Evolutionary conservation across 2,797 vertebrate species (phyloP).

Genomic region (Nannoperca australis): DNA sequence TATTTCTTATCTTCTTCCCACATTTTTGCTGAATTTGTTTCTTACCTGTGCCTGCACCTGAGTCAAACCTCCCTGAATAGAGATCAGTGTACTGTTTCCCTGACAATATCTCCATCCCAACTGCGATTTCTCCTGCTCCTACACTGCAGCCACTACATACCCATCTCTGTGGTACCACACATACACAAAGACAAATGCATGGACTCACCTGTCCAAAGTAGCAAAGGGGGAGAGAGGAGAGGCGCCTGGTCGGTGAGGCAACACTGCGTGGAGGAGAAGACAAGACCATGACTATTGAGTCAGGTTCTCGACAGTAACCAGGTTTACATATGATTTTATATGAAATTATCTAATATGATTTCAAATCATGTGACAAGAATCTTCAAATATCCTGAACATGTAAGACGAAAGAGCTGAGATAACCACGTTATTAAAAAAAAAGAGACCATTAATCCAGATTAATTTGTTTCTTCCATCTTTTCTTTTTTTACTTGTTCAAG

Average conservation of each 20-base stretch:
- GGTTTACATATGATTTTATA: neutral
- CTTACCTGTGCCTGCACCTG: conserved; percentile 31
- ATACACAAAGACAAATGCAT: neutral
- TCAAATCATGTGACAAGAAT: neutral
- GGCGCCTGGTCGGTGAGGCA: conserved; percentile 25
- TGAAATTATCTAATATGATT: neutral
- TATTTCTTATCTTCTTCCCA: conserved; percentile 25
- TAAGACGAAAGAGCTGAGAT: neutral
- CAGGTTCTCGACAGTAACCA: neutral
- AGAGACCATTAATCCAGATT: neutral
- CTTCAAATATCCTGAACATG: neutral
- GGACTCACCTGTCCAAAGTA: conserved; percentile 69
- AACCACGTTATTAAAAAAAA: neutral
- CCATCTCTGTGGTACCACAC: conserved; percentile 8
- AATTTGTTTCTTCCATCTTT: neutral
- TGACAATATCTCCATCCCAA: conserved; percentile 18
- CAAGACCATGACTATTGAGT: neutral
- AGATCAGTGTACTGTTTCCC: conserved; percentile 21
- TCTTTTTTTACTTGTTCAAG: too few species aligned
- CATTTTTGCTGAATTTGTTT: conserved; percentile 41
- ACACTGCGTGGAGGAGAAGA: conserved; percentile 53
- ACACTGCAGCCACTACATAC: conserved; percentile 19
- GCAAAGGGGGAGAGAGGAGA: conserved; percentile 8
- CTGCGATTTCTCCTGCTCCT: conserved; percentile 34
- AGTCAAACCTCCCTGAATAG: conserved; percentile 20